Evolutionary conservation across 2,113 vertebrate species (phyloP).

Genomic region (Physeter macrocephalus): DNA sequence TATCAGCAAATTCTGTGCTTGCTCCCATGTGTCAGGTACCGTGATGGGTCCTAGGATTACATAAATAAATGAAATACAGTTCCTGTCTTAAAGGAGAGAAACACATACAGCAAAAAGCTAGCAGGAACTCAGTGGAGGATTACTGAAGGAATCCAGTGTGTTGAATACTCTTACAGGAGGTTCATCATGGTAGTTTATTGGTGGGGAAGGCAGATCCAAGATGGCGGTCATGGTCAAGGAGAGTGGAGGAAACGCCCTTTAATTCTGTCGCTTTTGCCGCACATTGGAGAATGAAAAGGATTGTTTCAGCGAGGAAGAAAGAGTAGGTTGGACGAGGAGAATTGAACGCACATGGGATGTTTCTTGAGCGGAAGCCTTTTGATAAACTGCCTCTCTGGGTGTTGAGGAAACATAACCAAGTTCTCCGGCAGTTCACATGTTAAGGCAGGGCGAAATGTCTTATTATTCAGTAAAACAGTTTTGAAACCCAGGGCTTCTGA

Average conservation of each 20-base stretch:
- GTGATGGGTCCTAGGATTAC: neutral
- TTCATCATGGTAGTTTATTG: fast-evolving
- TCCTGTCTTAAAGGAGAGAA: neutral
- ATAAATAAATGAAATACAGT: neutral
- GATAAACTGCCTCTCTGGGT: neutral
- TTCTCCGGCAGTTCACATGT: neutral
- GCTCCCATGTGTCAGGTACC: neutral
- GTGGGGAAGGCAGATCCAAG: neutral
- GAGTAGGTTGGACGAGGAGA: neutral
- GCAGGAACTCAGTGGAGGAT: fast-evolving
- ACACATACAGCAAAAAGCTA: neutral
- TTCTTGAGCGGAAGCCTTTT: neutral
- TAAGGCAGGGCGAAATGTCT: neutral
- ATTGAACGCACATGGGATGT: neutral
- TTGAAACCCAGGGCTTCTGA: neutral
- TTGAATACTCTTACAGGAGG: neutral
- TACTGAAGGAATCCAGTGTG: neutral
- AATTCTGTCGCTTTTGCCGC: neutral
- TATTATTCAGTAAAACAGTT: neutral
- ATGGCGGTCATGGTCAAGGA: neutral
- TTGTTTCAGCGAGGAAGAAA: neutral
- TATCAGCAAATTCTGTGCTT: neutral
- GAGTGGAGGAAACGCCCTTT: neutral
- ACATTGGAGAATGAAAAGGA: neutral
- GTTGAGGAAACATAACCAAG: neutral